Evolutionary conservation across 2,888 invertebrate genomes (phyloP).

Genomic region (Phasia obesa): DNA sequence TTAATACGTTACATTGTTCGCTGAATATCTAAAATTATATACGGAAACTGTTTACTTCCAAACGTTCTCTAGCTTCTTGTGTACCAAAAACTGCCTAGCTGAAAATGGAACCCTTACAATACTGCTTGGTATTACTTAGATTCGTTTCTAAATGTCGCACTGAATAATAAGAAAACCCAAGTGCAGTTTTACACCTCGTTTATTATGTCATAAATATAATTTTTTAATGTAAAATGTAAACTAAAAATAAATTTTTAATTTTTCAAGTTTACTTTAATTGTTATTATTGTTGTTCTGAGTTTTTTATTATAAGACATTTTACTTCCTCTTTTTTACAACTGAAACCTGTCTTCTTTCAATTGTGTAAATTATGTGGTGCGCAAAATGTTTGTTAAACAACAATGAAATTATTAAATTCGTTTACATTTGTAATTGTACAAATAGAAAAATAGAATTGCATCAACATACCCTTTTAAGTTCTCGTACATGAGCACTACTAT

Average conservation of each 20-base stretch:
- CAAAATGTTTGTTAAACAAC: conserved; percentile 42
- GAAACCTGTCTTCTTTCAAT: conserved; percentile 26
- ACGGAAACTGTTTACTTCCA: too few relatives aligned
- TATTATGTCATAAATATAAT: neutral
- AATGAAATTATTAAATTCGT: conserved; percentile 44
- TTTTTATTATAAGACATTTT: neutral
- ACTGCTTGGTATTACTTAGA: too few relatives aligned
- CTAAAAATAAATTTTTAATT: too few relatives aligned
- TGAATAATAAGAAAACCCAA: too few relatives aligned
- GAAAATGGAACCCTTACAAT: too few relatives aligned
- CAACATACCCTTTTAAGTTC: neutral
- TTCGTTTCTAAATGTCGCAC: too few relatives aligned
- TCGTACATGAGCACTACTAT: neutral
- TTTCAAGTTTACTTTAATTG: neutral
- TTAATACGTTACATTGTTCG: too few relatives aligned
- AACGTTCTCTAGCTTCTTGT: too few relatives aligned
- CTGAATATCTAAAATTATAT: too few relatives aligned
- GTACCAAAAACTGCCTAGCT: too few relatives aligned
- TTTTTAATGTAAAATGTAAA: neutral
- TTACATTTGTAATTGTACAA: conserved; percentile 27
- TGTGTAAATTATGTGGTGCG: conserved; percentile 37
- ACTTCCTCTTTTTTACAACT: conserved; percentile 42
- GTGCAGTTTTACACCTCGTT: neutral
- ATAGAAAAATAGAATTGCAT: conserved; percentile 35
- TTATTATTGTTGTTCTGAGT: neutral